Evolutionary conservation across 2,888 invertebrate genomes (phyloP), one percentile per base, ranked within the genome.

Genomic region (Teleogryllus oceanicus): DNA sequence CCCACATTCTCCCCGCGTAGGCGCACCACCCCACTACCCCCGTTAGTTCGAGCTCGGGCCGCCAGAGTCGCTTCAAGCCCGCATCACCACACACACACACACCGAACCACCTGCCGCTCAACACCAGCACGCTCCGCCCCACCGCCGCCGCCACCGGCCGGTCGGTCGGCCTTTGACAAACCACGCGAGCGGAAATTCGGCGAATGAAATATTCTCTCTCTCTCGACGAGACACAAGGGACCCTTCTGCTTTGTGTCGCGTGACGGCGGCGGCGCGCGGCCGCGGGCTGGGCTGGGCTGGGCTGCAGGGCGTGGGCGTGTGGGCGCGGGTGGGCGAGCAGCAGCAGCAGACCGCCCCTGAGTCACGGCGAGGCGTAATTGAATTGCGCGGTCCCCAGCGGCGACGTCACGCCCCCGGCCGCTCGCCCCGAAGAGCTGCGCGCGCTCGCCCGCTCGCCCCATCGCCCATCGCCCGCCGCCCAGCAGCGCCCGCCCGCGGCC

Each of bases 301-400:
- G 16, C 62, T 5, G 62, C 12, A 8, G 16, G 62, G 16, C 16
- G n/a, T n/a, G n/a, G 62, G n/a, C 62, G 62, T 8, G 62, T 10
- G n/a, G 62, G n/a, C 62, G 16, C n/a, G 62, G 8, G n/a, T 1
- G 16, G 1, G n/a, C 62, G 16, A n/a, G 16, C 62, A 62, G 62
- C 62, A n/a, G 16, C n/a, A n/a, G 62, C 13, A 13, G 62, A 62
- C 16, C 16, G 62, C n/a, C 8, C 62, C 62, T 62, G 62, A 62
- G 62, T 62, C 62, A 62, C 62, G 62, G n/a, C 62, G 13, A n/a
- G 16, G 5, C 16, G 62, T 62, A 62, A 62, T 62, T 62, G 62
- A 62, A 62, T 62, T 62, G 62, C 62, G 62, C 62, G 62, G 62
- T 62, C 62, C 62, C 62, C n/a, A n/a, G 62, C 62, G 62, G n/a